Evolutionary conservation across 1,140 invertebrate species (phyloP).

Genomic region (Globodera ellingtonae): DNA sequence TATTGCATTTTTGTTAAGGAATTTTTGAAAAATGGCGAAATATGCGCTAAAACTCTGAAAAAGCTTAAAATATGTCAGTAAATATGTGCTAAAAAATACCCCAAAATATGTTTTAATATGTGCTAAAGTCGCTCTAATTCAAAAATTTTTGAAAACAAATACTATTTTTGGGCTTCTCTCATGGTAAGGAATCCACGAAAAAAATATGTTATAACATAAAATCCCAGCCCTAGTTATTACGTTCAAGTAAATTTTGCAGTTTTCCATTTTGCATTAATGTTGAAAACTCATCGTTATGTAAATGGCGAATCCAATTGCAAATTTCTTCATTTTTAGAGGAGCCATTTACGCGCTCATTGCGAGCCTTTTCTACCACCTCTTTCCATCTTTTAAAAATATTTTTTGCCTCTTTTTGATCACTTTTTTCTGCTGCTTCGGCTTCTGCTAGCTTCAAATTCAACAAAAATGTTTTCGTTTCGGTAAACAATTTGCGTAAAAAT

Average conservation of each 20-base stretch:
- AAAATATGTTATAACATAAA: no score
- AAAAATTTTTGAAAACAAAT: no score
- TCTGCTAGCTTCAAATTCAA: not conserved
- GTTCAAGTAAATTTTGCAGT: not conserved
- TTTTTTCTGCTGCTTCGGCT: not conserved
- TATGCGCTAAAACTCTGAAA: no score
- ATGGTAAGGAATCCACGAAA: no score
- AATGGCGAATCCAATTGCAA: not conserved
- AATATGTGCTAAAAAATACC: no score
- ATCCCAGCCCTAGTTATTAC: no score
- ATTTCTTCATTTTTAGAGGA: not conserved
- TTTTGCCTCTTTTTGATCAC: not conserved
- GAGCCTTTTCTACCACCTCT: not conserved
- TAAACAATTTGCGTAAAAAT: not conserved
- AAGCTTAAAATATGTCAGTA: no score
- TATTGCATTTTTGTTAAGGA: no score
- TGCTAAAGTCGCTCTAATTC: no score
- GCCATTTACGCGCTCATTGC: not conserved
- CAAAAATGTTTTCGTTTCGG: not conserved
- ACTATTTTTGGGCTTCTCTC: no score
- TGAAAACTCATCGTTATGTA: not conserved
- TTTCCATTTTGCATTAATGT: not conserved
- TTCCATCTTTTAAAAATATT: not conserved
- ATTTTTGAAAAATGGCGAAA: no score
- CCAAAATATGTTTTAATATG: no score